A percentile compares a stretch with the other conserved stretches of the same genome.
Evolutionary conservation across 2,888 invertebrate genomes (phyloP).

Genomic region (Venusia cambrica): DNA sequence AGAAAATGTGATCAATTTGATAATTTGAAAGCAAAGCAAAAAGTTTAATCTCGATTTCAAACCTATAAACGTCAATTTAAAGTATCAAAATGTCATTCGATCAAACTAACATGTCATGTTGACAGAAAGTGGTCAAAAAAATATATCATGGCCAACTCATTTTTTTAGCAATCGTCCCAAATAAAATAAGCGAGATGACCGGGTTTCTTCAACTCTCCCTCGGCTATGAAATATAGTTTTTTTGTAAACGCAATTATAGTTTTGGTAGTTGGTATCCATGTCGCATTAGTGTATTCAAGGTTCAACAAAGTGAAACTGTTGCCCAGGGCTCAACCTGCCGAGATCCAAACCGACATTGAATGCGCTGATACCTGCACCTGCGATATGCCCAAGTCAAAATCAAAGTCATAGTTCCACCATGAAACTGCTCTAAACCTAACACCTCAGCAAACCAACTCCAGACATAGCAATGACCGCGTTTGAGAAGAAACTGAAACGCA

Average conservation of each 20-base stretch:
- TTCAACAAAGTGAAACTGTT: constrained; percentile 37
- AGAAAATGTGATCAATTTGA: no score
- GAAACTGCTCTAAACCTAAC: constrained; percentile 2
- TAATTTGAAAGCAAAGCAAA: constrained; percentile 13
- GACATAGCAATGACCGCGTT: constrained; percentile 40
- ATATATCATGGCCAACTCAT: constrained; percentile 38
- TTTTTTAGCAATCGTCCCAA: constrained; percentile 34
- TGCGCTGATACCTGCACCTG: constrained; percentile 49
- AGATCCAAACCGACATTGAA: constrained; percentile 37
- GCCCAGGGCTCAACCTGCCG: constrained; percentile 15
- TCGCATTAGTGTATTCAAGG: constrained; percentile 39
- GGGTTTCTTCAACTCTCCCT: constrained; percentile 25
- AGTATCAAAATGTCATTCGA: constrained; percentile 20
- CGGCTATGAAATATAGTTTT: constrained; percentile 51
- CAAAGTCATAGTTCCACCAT: constrained; percentile 8
- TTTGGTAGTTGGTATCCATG: constrained; percentile 47
- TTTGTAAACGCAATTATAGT: constrained; percentile 44
- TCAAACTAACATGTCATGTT: constrained; percentile 18
- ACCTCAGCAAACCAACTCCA: not conserved
- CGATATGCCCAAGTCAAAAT: constrained; percentile 24
- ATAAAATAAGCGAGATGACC: constrained; percentile 50
- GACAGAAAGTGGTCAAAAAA: constrained; percentile 24
- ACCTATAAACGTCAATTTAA: constrained; percentile 28
- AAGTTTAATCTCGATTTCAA: constrained; percentile 18
- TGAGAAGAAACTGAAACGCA: constrained; percentile 45